Conservation (phyloP, 2,888 invertebrate species). For the Lacanobia oleracea region DNA sequence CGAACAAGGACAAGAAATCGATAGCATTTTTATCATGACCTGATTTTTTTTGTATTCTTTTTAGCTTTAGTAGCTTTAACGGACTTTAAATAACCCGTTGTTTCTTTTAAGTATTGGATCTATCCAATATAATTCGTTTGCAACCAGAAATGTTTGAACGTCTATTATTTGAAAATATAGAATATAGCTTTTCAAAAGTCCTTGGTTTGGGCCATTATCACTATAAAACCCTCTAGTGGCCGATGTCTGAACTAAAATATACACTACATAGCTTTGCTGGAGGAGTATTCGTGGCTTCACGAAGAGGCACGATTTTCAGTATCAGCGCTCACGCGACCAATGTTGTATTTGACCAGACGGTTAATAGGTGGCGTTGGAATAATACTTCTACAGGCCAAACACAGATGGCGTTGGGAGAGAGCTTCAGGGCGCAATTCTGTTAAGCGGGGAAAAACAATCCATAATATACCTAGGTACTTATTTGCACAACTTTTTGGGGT, state of each 20-base stretch:
- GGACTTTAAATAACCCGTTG: too few relatives aligned
- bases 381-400: not conserved
- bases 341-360: not conserved
- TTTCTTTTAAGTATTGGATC: too few relatives aligned
- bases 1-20: slow-evolving; percentile 20
- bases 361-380: slow-evolving; percentile 43
- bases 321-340: not conserved
- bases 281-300: not conserved
- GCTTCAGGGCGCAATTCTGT: not conserved
- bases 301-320: not conserved
- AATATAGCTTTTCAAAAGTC: not conserved
- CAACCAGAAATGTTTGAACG: too few relatives aligned
- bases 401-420: slow-evolving; percentile 44
- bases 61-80: not conserved
- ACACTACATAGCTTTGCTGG: not conserved
- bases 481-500: slow-evolving; percentile 37
- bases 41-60: not conserved
- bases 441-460: slow-evolving; percentile 8
- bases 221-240: slow-evolving; percentile 11
- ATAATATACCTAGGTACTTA: slow-evolving; percentile 25
- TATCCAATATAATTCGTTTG: too few relatives aligned
- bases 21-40: slow-evolving; percentile 4
- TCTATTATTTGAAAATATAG: too few relatives aligned
- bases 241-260: slow-evolving; percentile 11
- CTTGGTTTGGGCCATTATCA: not conserved